phyloP scores from a whole-genome alignment of 2,113 vertebrate species.

The Lasiurus borealis region DNA sequence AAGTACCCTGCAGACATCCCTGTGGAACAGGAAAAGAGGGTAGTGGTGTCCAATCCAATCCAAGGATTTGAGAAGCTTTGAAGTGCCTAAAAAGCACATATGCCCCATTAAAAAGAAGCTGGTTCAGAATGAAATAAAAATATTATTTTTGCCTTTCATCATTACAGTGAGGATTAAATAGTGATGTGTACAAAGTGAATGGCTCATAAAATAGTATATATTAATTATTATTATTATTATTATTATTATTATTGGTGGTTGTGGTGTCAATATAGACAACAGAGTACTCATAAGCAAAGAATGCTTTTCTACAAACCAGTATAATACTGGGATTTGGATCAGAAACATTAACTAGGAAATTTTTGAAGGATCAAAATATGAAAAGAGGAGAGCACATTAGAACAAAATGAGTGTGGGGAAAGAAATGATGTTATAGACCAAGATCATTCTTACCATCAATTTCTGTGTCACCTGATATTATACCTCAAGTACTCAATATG shows the following conservation, averaged over 20 bases:
- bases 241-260: not conserved
- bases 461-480: not conserved
- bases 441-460: not conserved
- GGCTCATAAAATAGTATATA: not conserved
- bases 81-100: too few species aligned
- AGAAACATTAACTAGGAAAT: not conserved
- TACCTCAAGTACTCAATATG: not conserved
- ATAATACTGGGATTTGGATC: not conserved
- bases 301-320: not conserved
- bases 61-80: not conserved
- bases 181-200: not conserved
- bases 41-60: not conserved
- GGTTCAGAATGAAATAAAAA: conserved; percentile 9
- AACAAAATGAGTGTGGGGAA: not conserved
- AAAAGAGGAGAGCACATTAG: not conserved
- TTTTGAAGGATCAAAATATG: not conserved
- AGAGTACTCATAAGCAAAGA: not conserved
- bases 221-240: not conserved
- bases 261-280: not conserved
- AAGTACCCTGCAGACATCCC: not conserved
- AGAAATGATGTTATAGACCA: not conserved
- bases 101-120: not conserved
- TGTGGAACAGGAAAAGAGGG: not conserved
- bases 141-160: not conserved
- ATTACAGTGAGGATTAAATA: not conserved